Conservation (phyloP, 2,113 vertebrate species). For the Pardalotus punctatus region DNA sequence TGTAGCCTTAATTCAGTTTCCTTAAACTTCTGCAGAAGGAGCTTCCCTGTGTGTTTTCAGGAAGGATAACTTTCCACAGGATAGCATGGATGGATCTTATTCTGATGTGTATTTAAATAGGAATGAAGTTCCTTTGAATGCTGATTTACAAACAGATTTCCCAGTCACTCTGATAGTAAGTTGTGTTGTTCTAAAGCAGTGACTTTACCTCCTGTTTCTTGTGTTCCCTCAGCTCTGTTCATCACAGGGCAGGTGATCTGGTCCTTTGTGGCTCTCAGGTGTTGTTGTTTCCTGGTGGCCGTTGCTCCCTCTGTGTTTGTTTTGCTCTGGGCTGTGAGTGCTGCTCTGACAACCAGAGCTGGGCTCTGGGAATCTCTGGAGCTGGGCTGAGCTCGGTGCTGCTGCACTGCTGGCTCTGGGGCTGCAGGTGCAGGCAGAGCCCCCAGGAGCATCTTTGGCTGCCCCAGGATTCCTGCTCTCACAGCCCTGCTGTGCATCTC, state of each 20-base stretch:
- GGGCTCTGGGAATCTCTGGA: background rate
- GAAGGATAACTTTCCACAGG: background rate
- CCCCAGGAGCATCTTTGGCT: background rate
- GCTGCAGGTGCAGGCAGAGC: background rate
- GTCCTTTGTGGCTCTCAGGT: background rate
- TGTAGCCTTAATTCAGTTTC: rapidly evolving
- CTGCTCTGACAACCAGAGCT: background rate
- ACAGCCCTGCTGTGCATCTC: background rate
- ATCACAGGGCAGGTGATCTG: background rate
- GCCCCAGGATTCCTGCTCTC: rapidly evolving
- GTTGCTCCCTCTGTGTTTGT: background rate
- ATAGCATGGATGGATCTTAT: rapidly evolving
- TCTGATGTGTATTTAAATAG: rapidly evolving
- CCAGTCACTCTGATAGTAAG: too few species aligned
- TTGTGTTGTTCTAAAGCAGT: background rate
- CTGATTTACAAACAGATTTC: background rate
- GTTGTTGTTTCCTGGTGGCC: background rate
- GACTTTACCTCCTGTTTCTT: background rate
- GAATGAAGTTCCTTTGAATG: background rate
- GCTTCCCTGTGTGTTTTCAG: background rate
- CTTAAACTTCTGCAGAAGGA: background rate
- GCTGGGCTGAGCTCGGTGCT: background rate
- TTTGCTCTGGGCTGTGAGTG: background rate
- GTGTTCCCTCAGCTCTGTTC: rapidly evolving
- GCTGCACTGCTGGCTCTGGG: background rate